These are phyloP conservation scores for Atethmia centrago DNA, from an alignment of 2,888 invertebrate species.

Conservation along the genomic window DNA sequence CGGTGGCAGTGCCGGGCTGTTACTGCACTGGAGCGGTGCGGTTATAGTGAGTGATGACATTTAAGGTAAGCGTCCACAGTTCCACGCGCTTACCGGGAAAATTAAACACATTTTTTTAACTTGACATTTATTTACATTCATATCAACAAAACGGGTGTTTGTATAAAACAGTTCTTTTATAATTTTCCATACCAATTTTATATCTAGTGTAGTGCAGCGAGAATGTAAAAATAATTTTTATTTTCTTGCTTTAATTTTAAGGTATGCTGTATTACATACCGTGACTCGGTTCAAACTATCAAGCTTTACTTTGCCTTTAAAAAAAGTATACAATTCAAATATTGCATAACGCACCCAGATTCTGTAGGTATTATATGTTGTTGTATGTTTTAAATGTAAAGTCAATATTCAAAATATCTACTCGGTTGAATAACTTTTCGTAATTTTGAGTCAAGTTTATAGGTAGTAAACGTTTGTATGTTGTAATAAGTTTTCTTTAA, in stretches of 20 bases:
- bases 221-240: constrained; percentile 85
- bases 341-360: constrained; percentile 57
- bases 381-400: constrained; percentile 34
- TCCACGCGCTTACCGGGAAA: constrained; percentile 6
- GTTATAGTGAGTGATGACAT: no score
- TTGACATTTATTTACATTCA: constrained; percentile 91
- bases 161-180: constrained; percentile 90
- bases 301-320: constrained; percentile 62
- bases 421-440: constrained; percentile 37
- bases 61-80: no score
- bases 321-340: constrained; percentile 48
- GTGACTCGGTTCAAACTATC: constrained; percentile 70
- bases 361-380: constrained; percentile 25
- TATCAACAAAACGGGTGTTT: constrained; percentile 91
- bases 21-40: no score
- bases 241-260: constrained; percentile 77
- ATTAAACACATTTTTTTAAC: constrained; percentile 80
- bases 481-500: constrained; percentile 22
- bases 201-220: constrained; percentile 86
- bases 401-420: constrained; percentile 35
- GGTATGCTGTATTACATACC: constrained; percentile 79
- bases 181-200: constrained; percentile 85
- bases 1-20: no score
- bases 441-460: constrained; percentile 49
- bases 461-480: constrained; percentile 7